These are phyloP conservation scores for Micrasema longulum DNA, from an alignment of 1,140 invertebrate species.

Conservation along the genomic window DNA sequence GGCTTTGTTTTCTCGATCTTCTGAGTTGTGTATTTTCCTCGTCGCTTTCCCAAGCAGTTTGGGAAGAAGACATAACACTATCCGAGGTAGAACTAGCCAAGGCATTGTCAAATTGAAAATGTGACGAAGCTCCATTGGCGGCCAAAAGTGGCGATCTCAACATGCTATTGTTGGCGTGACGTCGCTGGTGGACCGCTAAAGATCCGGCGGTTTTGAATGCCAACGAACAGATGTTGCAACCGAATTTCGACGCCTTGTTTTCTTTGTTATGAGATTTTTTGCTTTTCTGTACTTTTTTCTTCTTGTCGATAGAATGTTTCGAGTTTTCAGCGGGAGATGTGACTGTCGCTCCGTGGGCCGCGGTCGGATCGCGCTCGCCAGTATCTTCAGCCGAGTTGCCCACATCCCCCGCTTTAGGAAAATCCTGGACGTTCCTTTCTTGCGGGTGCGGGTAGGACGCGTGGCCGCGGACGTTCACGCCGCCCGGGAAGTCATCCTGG, in stretches of 20 bases:
- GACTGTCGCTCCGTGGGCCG: slow-evolving; percentile 68
- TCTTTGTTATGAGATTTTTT: slow-evolving; percentile 54
- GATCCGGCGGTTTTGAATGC: slow-evolving; percentile 36
- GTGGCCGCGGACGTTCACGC: slow-evolving; percentile 51
- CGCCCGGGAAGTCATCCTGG: slow-evolving; percentile 59
- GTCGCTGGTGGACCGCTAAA: slow-evolving; percentile 62
- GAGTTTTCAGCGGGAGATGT: slow-evolving; percentile 68
- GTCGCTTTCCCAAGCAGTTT: slow-evolving; percentile 52
- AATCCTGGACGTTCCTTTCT: slow-evolving; percentile 59
- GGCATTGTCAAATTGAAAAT: slow-evolving; percentile 53
- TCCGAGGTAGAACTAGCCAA: slow-evolving; percentile 34
- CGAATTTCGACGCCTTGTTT: slow-evolving; percentile 59
- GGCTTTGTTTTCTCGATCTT: slow-evolving; percentile 64
- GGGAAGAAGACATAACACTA: slow-evolving; percentile 51
- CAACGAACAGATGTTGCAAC: slow-evolving; percentile 52
- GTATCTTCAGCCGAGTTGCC: slow-evolving; percentile 60
- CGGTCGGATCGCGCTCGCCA: slow-evolving; percentile 69
- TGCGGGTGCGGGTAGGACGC: slow-evolving; percentile 44
- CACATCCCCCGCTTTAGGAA: slow-evolving; percentile 67
- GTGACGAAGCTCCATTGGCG: slow-evolving; percentile 58
- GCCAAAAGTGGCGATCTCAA: slow-evolving; percentile 54
- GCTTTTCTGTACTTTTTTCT: slow-evolving; percentile 58
- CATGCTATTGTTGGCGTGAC: slow-evolving; percentile 59
- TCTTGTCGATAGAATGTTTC: slow-evolving; percentile 61
- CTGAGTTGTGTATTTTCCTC: slow-evolving; percentile 57